Base-by-base conservation (phyloP, 2,797 vertebrate genomes). In the Melanotaenia nigrans region DNA sequence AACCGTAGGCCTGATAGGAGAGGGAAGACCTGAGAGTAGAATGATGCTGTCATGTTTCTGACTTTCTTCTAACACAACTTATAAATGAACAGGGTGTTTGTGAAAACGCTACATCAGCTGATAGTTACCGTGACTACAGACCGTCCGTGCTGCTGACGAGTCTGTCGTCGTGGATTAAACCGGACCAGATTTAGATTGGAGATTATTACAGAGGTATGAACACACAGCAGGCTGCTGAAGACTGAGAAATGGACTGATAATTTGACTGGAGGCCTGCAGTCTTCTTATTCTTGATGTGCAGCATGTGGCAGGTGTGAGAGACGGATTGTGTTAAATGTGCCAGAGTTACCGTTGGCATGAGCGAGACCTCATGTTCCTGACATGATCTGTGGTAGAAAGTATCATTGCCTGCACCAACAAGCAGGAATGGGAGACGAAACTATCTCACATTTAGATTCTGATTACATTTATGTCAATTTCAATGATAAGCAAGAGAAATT, bases 91-190 rank as follows among this genome's bases (percentile, higher is more conserved):
- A 40, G 12, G 13, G 12, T 40, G 38, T 40, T 14, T 40, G 2
- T 40, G 13, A 12, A 40, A 38, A 14, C 9, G 12, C 49, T 11
- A 13, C 3, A 1, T 62, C 57, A 65, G 13, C 30, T 61, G 33
- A 40, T 65, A 53, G 35, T 42, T 3, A 51, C 14, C 1, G 11
- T 20, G 45, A 54, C 1, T 74, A 59, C 63, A 68, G 63, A 56
- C 30, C 38, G 0, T 0, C 55, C 51, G 2, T 12, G 30, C 38
- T 71, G 75, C 56, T 73, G 73, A 83, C 5, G 73, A 72, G 61
- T 58, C 12, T 22, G 35, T 36, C 68, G 24, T 40, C 32, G 3
- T 18, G 78, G 77, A 83, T 85, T 86, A 84, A 16, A 81, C 68
- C 10, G 32, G 24, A 33, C 35, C 61, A 25, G 28, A 32, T 84